Evolutionary conservation across 2,888 invertebrate genomes (phyloP).

Genomic region (Aporophyla lueneburgensis): DNA sequence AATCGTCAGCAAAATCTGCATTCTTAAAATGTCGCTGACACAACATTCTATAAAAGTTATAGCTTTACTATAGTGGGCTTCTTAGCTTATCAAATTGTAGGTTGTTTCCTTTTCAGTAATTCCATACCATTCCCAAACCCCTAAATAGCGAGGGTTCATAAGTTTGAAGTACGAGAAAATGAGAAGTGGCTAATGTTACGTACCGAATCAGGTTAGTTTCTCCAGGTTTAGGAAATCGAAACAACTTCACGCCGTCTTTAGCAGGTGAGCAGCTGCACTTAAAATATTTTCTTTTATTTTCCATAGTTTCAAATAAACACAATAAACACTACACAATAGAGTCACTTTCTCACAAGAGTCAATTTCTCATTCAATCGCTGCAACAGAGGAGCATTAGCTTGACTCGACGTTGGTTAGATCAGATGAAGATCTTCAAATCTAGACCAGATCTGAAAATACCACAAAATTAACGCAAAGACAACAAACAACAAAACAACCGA

Average conservation of each 20-base stretch:
- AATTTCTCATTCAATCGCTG: background rate
- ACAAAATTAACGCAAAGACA: constrained; percentile 6
- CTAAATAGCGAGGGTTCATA: too few relatives aligned
- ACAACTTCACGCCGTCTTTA: background rate
- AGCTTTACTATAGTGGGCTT: constrained; percentile 1
- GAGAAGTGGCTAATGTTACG: background rate
- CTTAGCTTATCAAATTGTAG: background rate
- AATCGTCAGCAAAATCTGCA: background rate
- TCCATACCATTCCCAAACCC: too few relatives aligned
- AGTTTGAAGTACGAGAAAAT: constrained; percentile 6
- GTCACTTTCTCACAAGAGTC: background rate
- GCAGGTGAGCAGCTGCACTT: constrained; percentile 1
- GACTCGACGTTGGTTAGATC: constrained; percentile 1
- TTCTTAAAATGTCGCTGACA: background rate
- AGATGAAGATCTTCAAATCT: constrained; percentile 2
- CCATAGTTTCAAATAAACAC: background rate
- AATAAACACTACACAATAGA: background rate
- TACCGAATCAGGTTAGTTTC: constrained; percentile 3
- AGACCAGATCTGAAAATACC: background rate
- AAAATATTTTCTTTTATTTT: constrained; percentile 1
- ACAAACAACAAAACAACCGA: constrained; percentile 3
- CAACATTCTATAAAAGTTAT: background rate
- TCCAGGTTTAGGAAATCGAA: constrained; percentile 18
- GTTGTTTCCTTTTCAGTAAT: too few relatives aligned
- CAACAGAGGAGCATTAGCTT: background rate